These are phyloP conservation scores for Colossoma macropomum DNA, from an alignment of 2,113 vertebrate species.

Conservation along the genomic window DNA sequence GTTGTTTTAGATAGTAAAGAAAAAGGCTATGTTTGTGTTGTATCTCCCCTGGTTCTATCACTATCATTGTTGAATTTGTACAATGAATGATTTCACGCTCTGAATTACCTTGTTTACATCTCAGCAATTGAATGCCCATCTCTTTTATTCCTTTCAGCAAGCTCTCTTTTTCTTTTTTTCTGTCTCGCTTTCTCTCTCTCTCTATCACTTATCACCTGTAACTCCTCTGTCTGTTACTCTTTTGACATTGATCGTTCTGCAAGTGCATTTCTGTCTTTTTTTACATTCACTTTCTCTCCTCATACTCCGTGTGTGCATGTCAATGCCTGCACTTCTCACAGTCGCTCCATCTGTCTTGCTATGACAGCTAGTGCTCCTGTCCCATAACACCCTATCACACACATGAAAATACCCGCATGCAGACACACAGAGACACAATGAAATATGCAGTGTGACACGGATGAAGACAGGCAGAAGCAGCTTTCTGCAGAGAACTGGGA, in stretches of 20 bases:
- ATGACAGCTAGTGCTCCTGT: constrained; percentile 29
- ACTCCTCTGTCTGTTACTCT: neutral
- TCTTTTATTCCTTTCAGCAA: too few relatives aligned
- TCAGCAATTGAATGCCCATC: too few relatives aligned
- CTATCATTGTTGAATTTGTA: too few relatives aligned
- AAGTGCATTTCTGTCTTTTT: constrained; percentile 8
- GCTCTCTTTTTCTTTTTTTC: too few relatives aligned
- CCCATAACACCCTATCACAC: constrained; percentile 8
- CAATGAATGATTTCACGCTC: too few relatives aligned
- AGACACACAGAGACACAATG: neutral
- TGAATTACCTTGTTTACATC: too few relatives aligned
- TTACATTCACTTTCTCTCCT: constrained; percentile 4
- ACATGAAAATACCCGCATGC: neutral
- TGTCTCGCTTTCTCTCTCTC: neutral
- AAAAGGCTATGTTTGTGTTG: too few relatives aligned
- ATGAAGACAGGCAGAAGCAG: neutral
- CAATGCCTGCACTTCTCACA: neutral
- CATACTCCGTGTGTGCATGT: constrained; percentile 9
- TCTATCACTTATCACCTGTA: neutral
- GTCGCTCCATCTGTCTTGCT: constrained; percentile 15
- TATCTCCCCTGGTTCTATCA: too few relatives aligned
- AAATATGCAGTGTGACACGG: neutral
- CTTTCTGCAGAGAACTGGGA: neutral
- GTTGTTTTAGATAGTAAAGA: too few relatives aligned
- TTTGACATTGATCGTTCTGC: too few relatives aligned